Evolutionary conservation across 2,888 invertebrate species (phyloP).

Genomic region (Macrophya alboannulata): DNA sequence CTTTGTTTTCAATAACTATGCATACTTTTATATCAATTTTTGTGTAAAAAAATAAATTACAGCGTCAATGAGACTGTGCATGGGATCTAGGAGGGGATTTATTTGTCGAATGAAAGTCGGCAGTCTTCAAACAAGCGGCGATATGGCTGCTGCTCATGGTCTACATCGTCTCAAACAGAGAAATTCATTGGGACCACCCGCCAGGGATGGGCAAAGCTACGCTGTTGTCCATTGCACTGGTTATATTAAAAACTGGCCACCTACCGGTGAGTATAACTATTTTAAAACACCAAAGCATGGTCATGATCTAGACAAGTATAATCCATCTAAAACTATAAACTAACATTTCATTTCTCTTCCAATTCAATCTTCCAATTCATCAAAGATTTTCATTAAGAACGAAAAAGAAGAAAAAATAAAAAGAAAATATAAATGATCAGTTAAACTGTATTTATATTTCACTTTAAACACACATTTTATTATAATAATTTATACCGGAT

Average conservation of each 20-base stretch:
- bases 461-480: too few species aligned
- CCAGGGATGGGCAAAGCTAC: conserved; percentile 97
- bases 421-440: too few species aligned
- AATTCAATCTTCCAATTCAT: neutral
- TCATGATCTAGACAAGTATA: too few species aligned
- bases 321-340: too few species aligned
- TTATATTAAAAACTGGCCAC: conserved; percentile 99
- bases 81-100: conserved; percentile 99
- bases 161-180: conserved; percentile 96
- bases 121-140: conserved; percentile 85
- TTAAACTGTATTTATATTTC: too few species aligned
- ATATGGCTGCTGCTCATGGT: conserved; percentile 90
- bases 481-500: neutral
- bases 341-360: conserved; percentile 20
- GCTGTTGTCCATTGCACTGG: conserved; percentile 99
- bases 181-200: conserved; percentile 94
- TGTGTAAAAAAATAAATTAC: conserved; percentile 62
- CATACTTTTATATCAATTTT: neutral
- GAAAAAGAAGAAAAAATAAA: too few species aligned
- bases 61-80: conserved; percentile 98
- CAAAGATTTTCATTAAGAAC: too few species aligned
- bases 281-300: neutral
- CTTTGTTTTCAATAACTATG: too few species aligned
- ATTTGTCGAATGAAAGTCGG: conserved; percentile 99
- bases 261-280: conserved; percentile 86